Base-by-base conservation (phyloP, 1,140 invertebrate species). In the Drosophila parvula region DNA sequence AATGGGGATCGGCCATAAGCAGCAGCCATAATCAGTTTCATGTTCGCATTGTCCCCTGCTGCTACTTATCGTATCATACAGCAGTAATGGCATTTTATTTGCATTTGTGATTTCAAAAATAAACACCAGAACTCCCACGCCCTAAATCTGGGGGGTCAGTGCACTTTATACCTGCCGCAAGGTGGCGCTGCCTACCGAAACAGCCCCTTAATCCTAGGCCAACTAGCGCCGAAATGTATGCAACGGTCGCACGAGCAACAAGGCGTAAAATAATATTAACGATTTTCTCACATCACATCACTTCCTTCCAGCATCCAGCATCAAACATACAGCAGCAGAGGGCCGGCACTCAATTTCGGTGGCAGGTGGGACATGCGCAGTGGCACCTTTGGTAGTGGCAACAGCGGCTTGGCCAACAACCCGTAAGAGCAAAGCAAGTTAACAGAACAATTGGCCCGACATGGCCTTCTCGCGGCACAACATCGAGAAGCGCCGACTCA, bases 401-500 rank as follows among this genome's bases (percentile, higher is more conserved):
- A 12, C 48, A 34, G 30, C 6, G 16, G 41, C 62, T 70, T 48
- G 41, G 51, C 16, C 45, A 78, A 58, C 36, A 63, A 56, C 11
- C 61, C 53, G 65, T 80, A 50, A 80, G 48, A 50, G 47, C 16
- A 48, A 62, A 28, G 44, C 27, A 12, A 61, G 16, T 36, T 34
- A 34, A 11, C 48, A 28, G 9, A 7, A 41, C 28, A 51, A 56
- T 14, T 34, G 28, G 56, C 28, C 30, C 41, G 28, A 36, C 34
- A 91, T 91, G 90, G 90, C 90, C 51, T 91, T 91, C 69, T 82
- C 90, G 32, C 90, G 90, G 0, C 90, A 90, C 69, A 90, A 91
- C 69, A 91, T 91, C 41, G 90, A 91, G 62, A 91, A 91, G 75
- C 79, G 84, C 68, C 84, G 90, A 75, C 88, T 91, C 70, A 91